Evolutionary conservation across 2,113 vertebrate species (phyloP).

Genomic region (Anolis carolinensis): DNA sequence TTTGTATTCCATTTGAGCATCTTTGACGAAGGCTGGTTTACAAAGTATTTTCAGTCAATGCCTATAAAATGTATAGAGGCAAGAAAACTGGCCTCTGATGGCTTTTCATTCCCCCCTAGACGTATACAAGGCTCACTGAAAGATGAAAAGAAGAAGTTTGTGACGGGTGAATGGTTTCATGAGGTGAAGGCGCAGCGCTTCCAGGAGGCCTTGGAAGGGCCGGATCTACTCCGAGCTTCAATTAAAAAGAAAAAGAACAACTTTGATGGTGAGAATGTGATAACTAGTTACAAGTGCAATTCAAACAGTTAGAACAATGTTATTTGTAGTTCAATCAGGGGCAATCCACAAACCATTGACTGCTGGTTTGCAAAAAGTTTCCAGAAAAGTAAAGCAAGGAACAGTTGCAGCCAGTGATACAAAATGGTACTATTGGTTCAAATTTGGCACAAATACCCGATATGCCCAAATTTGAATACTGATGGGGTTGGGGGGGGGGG

Average conservation of each 20-base stretch:
- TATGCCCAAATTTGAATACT: no score
- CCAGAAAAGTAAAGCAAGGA: no score
- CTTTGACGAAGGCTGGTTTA: background rate
- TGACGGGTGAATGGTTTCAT: conserved; percentile 75
- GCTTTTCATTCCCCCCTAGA: conserved; percentile 42
- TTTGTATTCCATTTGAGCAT: no score
- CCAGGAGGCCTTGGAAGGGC: conserved; percentile 67
- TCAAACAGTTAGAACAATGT: background rate
- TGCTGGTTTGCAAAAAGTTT: no score
- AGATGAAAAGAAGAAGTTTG: conserved; percentile 77
- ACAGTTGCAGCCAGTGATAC: no score
- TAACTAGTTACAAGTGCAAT: accelerated
- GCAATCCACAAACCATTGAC: no score
- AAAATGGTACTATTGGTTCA: no score
- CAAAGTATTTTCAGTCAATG: no score
- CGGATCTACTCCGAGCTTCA: conserved; percentile 66
- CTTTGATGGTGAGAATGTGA: conserved; percentile 59
- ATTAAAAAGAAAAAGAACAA: conserved; percentile 67
- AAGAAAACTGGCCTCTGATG: background rate
- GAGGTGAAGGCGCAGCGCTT: conserved; percentile 75
- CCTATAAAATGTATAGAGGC: background rate
- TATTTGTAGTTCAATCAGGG: background rate
- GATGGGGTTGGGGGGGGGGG: no score
- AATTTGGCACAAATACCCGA: no score
- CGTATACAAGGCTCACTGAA: conserved; percentile 69